Base-by-base conservation (phyloP, 2,888 invertebrate genomes). In the Acleris literana region DNA sequence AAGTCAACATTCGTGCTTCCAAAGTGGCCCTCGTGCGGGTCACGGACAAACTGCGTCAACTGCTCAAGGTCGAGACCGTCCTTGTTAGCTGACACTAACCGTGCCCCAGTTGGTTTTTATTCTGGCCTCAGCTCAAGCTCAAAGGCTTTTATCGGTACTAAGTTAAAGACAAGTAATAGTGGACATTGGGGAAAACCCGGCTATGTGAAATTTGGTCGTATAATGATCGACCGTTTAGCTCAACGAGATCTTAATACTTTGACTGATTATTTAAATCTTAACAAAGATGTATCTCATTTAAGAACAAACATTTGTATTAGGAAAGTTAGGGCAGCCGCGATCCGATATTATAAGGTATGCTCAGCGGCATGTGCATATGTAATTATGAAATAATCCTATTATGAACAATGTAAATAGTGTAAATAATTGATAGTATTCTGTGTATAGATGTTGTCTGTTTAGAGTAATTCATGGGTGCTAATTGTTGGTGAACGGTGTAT, bases 11-110 rank as follows among this genome's bases (percentile, higher is more conserved):
- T 64, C 94, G 96, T 67, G 95, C 96, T 52, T 96, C 96, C 57
- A 97, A 97, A 86, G 96, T 97, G 75, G 95, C 96, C 60, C 94
- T 97, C 64, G 95, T 97, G 72, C 95, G 96, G 82, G 97, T 97
- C 90, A 97, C 97, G 76, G 97, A 97, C 79, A 96, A 95, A 84
- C 96, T 97, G 73, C 94, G 95, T 77, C 95, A 96, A 87, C 93
- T 97, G 82, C 93, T 97, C 77, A 96, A 96, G 83, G 96, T 97
- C 68, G 97, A 97, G 88, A 95, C 95, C 70, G 94, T 96, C 72
- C 89, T 95, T 72, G 94, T 97, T 87, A 93, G 94, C 91, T 94
- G 94, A 93, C 93, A 93, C 70, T 79, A 39, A 39, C 39, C 39
- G 68, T 57, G 44, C 72, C 57, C 33, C 60, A 46, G 16, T 13